phyloP scores from a whole-genome alignment of 2,888 invertebrate species.

The Allygus modestus region DNA sequence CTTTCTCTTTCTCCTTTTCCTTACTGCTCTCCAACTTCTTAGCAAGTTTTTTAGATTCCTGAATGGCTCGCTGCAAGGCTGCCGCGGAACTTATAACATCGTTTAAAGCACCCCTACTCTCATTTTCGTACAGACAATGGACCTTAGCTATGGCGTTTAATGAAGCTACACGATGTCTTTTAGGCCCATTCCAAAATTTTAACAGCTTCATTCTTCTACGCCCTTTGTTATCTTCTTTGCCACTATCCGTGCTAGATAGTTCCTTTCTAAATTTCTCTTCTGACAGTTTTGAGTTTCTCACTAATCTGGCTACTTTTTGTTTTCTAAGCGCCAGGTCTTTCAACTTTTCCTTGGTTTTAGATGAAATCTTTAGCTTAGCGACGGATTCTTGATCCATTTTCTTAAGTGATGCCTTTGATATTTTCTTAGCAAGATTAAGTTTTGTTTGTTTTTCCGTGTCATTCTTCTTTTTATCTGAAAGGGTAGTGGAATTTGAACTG shows the following conservation, averaged over 20 bases:
- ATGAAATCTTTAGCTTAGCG: slow-evolving; percentile 48
- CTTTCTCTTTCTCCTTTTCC: slow-evolving; percentile 66
- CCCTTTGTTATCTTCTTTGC: slow-evolving; percentile 51
- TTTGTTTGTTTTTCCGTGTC: slow-evolving; percentile 76
- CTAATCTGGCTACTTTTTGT: slow-evolving; percentile 72
- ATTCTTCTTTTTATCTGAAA: slow-evolving; percentile 75
- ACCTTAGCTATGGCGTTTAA: slow-evolving; percentile 94
- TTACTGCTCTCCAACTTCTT: slow-evolving; percentile 64
- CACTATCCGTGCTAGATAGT: not conserved
- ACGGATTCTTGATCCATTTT: slow-evolving; percentile 71
- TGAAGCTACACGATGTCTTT: slow-evolving; percentile 91
- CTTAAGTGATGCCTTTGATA: slow-evolving; percentile 77
- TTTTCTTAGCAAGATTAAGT: slow-evolving; percentile 75
- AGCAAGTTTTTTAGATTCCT: slow-evolving; percentile 66
- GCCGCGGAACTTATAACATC: slow-evolving; percentile 64
- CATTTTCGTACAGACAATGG: slow-evolving; percentile 94
- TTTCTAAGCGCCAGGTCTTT: slow-evolving; percentile 70
- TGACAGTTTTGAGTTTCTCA: slow-evolving; percentile 69
- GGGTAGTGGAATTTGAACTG: slow-evolving; percentile 74
- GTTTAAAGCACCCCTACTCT: slow-evolving; percentile 73
- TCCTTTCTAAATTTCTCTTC: slow-evolving; percentile 63
- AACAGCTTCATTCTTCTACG: slow-evolving; percentile 64
- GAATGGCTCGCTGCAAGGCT: slow-evolving; percentile 54
- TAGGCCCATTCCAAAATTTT: slow-evolving; percentile 79
- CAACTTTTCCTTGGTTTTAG: slow-evolving; percentile 71